Conservation (phyloP, 2,113 vertebrate species). For the Trematocara unimaculatum region DNA sequence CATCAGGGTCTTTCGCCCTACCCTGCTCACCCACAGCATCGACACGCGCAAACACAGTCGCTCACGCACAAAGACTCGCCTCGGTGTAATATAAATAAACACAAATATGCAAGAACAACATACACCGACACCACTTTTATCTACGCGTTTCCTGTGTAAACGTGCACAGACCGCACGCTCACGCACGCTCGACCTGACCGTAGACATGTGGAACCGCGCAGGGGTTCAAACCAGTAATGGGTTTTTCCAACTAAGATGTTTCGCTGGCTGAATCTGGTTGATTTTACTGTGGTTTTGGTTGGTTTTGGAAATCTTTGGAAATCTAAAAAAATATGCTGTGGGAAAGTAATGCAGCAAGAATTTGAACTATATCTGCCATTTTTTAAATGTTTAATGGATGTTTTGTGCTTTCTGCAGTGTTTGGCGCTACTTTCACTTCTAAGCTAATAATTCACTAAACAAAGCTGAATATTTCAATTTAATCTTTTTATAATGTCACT, state of each 20-base stretch:
- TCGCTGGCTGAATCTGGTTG: constrained; percentile 40
- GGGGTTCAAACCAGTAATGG: constrained; percentile 33
- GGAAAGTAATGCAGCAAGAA: constrained; percentile 51
- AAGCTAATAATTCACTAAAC: neutral
- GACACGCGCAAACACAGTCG: constrained; percentile 12
- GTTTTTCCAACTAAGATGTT: constrained; percentile 20
- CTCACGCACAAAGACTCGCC: neutral
- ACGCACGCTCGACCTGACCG: constrained; percentile 2
- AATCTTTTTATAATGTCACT: neutral
- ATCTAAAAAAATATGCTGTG: constrained; percentile 37
- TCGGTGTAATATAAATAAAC: neutral
- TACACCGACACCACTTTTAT: neutral
- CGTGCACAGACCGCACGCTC: constrained; percentile 3
- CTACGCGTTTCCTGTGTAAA: neutral
- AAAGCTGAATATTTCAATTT: neutral
- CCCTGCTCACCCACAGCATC: constrained; percentile 56
- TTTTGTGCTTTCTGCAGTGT: neutral
- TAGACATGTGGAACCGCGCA: constrained; percentile 48
- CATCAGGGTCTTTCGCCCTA: constrained; percentile 50
- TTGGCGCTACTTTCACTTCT: neutral
- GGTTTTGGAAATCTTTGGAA: constrained; percentile 34
- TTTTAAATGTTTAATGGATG: neutral
- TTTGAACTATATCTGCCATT: constrained; percentile 17
- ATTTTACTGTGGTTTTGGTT: constrained; percentile 54
- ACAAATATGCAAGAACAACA: neutral